Evolutionary conservation across 2,113 vertebrate species (phyloP).

Genomic region (Daubentonia madagascariensis): DNA sequence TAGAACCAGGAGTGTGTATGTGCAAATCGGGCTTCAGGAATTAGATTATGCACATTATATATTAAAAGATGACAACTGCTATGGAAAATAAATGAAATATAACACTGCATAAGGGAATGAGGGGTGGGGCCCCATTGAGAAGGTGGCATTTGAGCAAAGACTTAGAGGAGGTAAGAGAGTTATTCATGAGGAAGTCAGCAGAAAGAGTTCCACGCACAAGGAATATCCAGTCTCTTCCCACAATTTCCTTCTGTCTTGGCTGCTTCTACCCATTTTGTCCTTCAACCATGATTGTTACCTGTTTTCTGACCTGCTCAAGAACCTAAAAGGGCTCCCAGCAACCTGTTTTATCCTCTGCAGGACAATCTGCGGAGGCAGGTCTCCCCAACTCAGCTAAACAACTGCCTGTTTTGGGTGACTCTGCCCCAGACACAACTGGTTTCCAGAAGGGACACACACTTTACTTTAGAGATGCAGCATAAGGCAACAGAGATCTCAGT

Average conservation of each 20-base stretch:
- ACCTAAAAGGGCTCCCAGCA: neutral
- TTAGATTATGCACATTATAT: neutral
- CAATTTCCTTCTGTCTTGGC: no score
- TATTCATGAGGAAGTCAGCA: neutral
- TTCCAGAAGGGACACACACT: neutral
- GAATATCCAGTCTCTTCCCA: neutral
- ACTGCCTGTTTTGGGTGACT: neutral
- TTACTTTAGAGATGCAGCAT: neutral
- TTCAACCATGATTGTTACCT: neutral
- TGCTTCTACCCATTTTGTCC: neutral
- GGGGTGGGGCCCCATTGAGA: no score
- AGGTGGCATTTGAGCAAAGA: neutral
- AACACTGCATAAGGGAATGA: rapidly evolving
- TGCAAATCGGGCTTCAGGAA: neutral
- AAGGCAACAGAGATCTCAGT: neutral
- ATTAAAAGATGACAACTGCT: neutral
- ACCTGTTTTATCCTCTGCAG: neutral
- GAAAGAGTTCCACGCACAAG: neutral
- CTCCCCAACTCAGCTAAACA: neutral
- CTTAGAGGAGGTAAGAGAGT: neutral
- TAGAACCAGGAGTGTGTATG: neutral
- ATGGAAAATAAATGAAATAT: neutral
- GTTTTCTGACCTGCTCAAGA: neutral
- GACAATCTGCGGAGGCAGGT: neutral
- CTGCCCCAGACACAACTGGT: neutral